These are phyloP conservation scores for Prolemur simus DNA, from an alignment of 2,113 vertebrate species.

Conservation along the genomic window DNA sequence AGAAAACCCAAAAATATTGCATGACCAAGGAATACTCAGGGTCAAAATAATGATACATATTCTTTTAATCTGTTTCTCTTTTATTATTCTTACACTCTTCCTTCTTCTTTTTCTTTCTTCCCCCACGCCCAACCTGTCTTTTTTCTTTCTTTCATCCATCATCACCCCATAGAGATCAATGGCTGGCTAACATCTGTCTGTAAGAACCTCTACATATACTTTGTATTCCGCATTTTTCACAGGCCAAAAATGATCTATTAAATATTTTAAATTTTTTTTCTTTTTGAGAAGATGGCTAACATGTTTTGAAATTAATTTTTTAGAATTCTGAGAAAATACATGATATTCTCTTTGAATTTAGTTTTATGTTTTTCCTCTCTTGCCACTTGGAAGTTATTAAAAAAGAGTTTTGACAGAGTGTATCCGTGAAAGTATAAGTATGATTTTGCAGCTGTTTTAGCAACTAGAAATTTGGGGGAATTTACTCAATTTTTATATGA, in stretches of 20 bases:
- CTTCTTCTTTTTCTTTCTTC: not conserved
- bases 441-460: not conserved
- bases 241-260: not conserved
- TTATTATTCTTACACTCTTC: not conserved
- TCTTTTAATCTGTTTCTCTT: not conserved
- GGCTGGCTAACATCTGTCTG: not conserved
- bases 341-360: slow-evolving; percentile 8
- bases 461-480: not conserved
- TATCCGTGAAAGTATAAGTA: not conserved
- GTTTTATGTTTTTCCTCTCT: not conserved
- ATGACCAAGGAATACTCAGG: not conserved
- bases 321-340: not conserved
- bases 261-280: not conserved
- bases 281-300: not conserved
- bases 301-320: not conserved
- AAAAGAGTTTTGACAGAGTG: not conserved
- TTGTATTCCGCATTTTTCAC: not conserved
- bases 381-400: not conserved
- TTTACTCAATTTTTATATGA: not conserved
- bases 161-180: not conserved
- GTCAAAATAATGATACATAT: not conserved
- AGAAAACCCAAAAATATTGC: not conserved
- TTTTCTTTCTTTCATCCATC: not conserved
- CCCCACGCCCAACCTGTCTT: too few species aligned
- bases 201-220: not conserved